Percentiles rank a stretch among this genome's conserved stretches.
Conservation (phyloP, 2,113 vertebrate species). For the Centrocercus urophasianus region DNA sequence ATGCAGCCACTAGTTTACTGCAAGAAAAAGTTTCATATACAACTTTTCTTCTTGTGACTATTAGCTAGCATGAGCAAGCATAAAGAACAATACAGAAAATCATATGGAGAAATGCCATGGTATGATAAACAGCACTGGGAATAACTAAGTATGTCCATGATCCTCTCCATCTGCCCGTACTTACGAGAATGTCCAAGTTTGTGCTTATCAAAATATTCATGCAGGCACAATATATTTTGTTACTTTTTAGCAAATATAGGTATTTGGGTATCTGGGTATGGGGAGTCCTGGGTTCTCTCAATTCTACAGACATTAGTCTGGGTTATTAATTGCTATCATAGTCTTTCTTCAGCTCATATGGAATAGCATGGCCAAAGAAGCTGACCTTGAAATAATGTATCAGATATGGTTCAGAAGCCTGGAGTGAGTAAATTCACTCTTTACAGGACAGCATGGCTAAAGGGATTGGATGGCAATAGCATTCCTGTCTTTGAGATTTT, state of each 20-base stretch:
- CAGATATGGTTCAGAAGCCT: neutral
- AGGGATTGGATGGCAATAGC: neutral
- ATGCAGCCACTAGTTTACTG: neutral
- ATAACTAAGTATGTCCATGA: neutral
- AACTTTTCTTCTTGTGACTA: accelerated
- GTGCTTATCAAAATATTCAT: neutral
- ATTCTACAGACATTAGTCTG: neutral
- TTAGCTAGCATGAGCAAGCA: accelerated
- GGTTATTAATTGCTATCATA: neutral
- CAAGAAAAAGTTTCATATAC: neutral
- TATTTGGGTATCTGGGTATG: accelerated
- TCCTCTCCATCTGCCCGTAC: neutral
- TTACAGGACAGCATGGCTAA: neutral
- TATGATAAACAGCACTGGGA: neutral
- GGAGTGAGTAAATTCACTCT: neutral
- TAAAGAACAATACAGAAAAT: neutral
- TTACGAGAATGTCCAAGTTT: neutral
- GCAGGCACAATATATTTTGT: neutral
- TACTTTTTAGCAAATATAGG: neutral
- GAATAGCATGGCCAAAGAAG: accelerated
- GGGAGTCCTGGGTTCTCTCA: neutral
- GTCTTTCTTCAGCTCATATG: neutral
- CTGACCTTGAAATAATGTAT: neutral
- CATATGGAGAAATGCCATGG: accelerated
- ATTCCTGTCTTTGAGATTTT: neutral